These are phyloP conservation scores for Caenorhabditis uteleia DNA, from an alignment of 2,888 invertebrate genomes.

Conservation along the genomic window DNA sequence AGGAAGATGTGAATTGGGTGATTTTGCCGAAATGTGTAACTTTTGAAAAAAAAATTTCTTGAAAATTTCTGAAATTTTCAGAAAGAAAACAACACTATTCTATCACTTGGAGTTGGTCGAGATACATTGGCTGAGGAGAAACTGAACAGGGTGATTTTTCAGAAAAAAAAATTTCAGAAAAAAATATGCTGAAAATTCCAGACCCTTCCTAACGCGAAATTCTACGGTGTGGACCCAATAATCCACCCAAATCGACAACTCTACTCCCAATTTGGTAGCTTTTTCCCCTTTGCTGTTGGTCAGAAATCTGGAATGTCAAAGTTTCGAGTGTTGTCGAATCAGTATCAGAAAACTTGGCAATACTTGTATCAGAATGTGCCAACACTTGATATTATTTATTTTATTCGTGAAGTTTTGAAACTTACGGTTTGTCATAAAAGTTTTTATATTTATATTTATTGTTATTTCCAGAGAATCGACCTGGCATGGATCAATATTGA, in stretches of 20 bases:
- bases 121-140: slow-evolving; percentile 15
- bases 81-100: slow-evolving; percentile 14
- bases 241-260: slow-evolving; percentile 23
- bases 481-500: slow-evolving; percentile 1
- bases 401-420: not conserved
- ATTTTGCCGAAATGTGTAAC: slow-evolving; percentile 2
- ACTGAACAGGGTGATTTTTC: too few relatives aligned
- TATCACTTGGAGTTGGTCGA: slow-evolving; percentile 24
- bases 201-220: too few relatives aligned
- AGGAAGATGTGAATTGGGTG: not conserved
- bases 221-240: slow-evolving; percentile 39
- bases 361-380: slow-evolving; percentile 17
- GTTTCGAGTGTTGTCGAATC: slow-evolving; percentile 11
- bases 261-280: slow-evolving; percentile 29
- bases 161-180: too few relatives aligned
- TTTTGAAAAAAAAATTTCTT: not conserved
- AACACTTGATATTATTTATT: slow-evolving; percentile 22
- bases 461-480: not conserved
- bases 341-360: slow-evolving; percentile 13
- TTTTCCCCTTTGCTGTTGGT: slow-evolving; percentile 32
- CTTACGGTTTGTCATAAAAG: too few relatives aligned
- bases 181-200: too few relatives aligned
- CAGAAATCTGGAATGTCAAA: slow-evolving; percentile 8
- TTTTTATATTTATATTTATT: too few relatives aligned
- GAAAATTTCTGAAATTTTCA: too few relatives aligned